Base-by-base conservation (phyloP, 2,797 vertebrate genomes). In the Onychomys leucogaster region DNA sequence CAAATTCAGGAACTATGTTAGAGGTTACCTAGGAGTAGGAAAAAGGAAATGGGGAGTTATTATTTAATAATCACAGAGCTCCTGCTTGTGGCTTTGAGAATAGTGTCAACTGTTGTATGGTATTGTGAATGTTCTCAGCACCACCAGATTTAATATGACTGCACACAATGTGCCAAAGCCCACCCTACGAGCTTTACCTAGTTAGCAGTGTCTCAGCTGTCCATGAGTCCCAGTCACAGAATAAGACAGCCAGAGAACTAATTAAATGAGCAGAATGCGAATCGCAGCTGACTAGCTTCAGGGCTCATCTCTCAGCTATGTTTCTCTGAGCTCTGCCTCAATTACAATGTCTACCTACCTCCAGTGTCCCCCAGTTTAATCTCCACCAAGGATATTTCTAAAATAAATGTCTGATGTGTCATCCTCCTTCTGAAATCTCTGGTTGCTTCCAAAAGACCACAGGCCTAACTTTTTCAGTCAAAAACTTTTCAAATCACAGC, bases 1-100 rank as follows among this genome's bases (percentile, higher is more conserved):
- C 73, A 95, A 85, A 92, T 90, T 96, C 34, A 84, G 67, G 86
- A 97, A 78, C 52, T 34, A 94, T 32, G 94, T 76, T 67, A 76
- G 61, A 94, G 49, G 65, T 85, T 84, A 81, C 81, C 81, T 81
- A 63, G 55, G n/a, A 59, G 14, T n/a, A 7, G 37, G 12, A 17
- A 41, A 11, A 52, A 37, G 6, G 52, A 63, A 32, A 73, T 43
- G 25, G 34, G 55, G 43, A 92, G 14, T 55, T 73, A 80, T 19
- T 91, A 7, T 87, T 92, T 84, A 90, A 94, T 52, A 14, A 46
- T 85, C 75, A 90, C 6, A 81, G 41, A 55, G 29, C 82, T 89
- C 80, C 69, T 76, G 9, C 75, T 65, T 19, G 41, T 90, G 14
- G 7, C 82, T 93, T 85, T 59, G 9, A 46, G 77, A 86, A 83